phyloP scores from a whole-genome alignment of 1,140 invertebrate species.

The Anadara kagoshimensis region DNA sequence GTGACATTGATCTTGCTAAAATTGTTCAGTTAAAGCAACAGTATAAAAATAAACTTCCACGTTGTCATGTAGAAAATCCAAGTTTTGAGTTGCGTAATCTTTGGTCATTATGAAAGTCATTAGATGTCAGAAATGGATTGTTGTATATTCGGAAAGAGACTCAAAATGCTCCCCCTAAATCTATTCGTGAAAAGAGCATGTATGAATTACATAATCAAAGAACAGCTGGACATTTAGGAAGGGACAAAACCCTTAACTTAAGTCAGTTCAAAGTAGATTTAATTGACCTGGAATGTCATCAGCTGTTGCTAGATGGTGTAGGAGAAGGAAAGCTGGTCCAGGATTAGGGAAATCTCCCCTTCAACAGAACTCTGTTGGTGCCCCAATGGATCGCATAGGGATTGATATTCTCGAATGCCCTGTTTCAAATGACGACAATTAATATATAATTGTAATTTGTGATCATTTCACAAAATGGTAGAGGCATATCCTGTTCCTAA shows the following conservation, averaged over 20 bases:
- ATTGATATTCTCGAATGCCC: slow-evolving; percentile 41
- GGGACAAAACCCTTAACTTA: slow-evolving; percentile 33
- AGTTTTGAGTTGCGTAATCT: background rate
- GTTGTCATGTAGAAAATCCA: background rate
- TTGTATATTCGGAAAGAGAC: slow-evolving; percentile 10
- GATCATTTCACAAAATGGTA: slow-evolving; percentile 58
- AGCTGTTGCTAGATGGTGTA: slow-evolving; percentile 42
- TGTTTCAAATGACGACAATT: slow-evolving; percentile 43
- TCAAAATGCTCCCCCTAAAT: background rate
- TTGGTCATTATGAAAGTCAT: slow-evolving; percentile 25
- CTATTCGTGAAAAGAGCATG: slow-evolving; percentile 21
- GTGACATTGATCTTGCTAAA: slow-evolving; percentile 18
- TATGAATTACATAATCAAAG: slow-evolving; percentile 5
- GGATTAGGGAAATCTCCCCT: slow-evolving; percentile 26
- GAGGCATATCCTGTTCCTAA: slow-evolving; percentile 52
- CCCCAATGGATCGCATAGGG: slow-evolving; percentile 32
- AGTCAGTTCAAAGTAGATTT: slow-evolving; percentile 21
- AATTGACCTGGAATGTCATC: slow-evolving; percentile 38
- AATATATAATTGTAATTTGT: slow-evolving; percentile 56
- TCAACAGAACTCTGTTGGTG: slow-evolving; percentile 3
- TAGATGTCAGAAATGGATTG: slow-evolving; percentile 3
- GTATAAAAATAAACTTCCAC: slow-evolving; percentile 15
- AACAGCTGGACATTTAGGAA: slow-evolving; percentile 38
- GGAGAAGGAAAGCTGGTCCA: slow-evolving; percentile 29
- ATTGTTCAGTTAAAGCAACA: slow-evolving; percentile 20